Evolutionary conservation across 2,113 vertebrate species (phyloP).

Genomic region (Nettapus auritus): DNA sequence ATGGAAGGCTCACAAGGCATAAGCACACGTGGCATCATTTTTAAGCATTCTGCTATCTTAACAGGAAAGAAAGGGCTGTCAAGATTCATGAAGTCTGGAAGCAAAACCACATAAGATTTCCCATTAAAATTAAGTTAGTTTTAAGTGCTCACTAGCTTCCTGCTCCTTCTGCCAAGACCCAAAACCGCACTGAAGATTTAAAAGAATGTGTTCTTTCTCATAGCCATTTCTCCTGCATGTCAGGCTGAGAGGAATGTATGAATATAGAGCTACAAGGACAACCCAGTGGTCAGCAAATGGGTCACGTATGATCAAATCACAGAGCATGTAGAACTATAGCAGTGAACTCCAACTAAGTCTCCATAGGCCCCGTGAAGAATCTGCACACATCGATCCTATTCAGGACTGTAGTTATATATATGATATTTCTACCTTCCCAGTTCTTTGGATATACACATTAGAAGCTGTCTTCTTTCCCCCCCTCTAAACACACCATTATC

Average conservation of each 20-base stretch:
- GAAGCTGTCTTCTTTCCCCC: accelerated
- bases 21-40: not conserved
- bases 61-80: not conserved
- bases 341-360: not conserved
- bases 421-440: not conserved
- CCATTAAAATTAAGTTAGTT: not conserved
- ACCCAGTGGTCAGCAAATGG: not conserved
- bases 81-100: not conserved
- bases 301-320: accelerated
- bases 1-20: not conserved
- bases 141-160: not conserved
- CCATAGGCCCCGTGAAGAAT: not conserved
- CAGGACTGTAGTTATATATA: not conserved
- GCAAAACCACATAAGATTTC: not conserved
- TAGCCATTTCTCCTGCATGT: not conserved
- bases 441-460: not conserved
- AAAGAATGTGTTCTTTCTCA: not conserved
- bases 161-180: not conserved
- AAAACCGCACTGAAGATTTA: not conserved
- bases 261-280: not conserved
- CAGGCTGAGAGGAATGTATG: not conserved
- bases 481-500: not conserved
- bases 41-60: not conserved
- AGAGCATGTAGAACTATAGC: not conserved
- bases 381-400: not conserved